Evolutionary conservation across 2,113 vertebrate species (phyloP).

Genomic region (Fulica atra): DNA sequence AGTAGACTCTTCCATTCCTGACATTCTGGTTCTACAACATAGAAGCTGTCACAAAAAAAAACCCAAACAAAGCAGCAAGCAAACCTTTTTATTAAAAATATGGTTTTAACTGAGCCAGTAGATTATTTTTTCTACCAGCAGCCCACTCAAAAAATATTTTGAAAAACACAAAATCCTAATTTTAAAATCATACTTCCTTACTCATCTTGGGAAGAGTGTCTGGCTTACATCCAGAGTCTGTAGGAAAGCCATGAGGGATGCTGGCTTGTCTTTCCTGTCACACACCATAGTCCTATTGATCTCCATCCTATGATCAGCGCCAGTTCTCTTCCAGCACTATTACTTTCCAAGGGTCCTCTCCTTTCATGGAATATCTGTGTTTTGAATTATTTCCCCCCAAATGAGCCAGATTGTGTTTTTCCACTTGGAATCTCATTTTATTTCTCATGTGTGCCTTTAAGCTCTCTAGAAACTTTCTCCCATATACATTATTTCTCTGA

Average conservation of each 20-base stretch:
- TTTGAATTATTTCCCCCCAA: neutral
- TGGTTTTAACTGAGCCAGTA: neutral
- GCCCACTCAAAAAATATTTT: neutral
- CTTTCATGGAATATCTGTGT: neutral
- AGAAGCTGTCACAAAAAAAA: neutral
- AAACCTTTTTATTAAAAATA: neutral
- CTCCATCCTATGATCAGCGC: neutral
- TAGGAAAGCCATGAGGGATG: accelerated
- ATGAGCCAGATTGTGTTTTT: neutral
- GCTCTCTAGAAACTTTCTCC: neutral
- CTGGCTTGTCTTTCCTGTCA: neutral
- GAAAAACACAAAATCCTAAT: neutral
- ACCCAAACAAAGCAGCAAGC: neutral
- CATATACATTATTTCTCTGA: neutral
- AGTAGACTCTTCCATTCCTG: neutral
- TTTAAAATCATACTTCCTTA: neutral
- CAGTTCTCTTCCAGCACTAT: neutral
- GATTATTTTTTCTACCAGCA: neutral
- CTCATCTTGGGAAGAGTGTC: neutral
- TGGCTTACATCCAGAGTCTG: neutral
- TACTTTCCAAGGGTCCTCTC: neutral
- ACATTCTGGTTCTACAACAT: neutral
- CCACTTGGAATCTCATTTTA: neutral
- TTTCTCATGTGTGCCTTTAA: neutral
- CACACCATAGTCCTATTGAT: neutral